Evolutionary conservation across 1,140 invertebrate species (phyloP).

Genomic region (Lutraria rhynchaena): DNA sequence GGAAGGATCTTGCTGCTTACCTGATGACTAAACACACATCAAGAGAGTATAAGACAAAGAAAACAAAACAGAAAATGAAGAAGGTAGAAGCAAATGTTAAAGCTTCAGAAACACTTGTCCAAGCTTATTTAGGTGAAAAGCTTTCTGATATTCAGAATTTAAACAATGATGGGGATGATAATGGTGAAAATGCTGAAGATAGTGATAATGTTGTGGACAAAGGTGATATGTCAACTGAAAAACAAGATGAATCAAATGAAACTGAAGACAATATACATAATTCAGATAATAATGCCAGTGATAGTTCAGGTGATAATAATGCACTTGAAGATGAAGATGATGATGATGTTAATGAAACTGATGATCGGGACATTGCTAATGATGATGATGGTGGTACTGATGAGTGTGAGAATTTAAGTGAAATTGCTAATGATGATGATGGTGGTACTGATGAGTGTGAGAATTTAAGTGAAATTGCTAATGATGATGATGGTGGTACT

Average conservation of each 20-base stretch:
- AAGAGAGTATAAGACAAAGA: conserved; percentile 63
- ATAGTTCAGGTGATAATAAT: neutral
- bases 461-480: neutral
- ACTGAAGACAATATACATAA: neutral
- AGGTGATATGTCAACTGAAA: neutral
- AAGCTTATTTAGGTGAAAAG: conserved; percentile 49
- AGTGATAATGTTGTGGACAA: neutral
- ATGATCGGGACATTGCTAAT: neutral
- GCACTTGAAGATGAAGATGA: conserved; percentile 10
- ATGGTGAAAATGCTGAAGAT: neutral
- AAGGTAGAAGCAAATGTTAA: conserved; percentile 51
- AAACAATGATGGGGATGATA: conserved; percentile 1
- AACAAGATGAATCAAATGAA: neutral
- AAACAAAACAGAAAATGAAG: conserved; percentile 35
- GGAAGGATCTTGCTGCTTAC: conserved; percentile 64
- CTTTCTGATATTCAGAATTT: neutral
- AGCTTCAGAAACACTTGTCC: conserved; percentile 53
- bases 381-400: neutral
- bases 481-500: conserved; percentile 1
- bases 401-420: neutral
- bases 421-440: conserved; percentile 3
- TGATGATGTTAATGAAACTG: neutral
- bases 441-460: conserved; percentile 2
- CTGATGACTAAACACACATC: conserved; percentile 62
- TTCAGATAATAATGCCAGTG: neutral